phyloP scores from a whole-genome alignment of 2,113 vertebrate genomes.

The Eptesicus fuscus region DNA sequence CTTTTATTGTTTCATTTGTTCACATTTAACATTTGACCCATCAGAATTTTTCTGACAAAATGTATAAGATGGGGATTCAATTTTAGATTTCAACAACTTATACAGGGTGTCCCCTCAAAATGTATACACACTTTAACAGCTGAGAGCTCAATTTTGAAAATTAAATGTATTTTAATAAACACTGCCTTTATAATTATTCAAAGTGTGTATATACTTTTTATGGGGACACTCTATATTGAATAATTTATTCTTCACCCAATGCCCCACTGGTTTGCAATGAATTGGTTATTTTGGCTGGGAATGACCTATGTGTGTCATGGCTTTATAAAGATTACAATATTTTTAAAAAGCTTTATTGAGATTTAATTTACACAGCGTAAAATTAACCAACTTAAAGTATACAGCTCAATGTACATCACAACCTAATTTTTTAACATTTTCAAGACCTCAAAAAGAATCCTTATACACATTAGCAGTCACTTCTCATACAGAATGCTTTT shows the following conservation, averaged over 20 bases:
- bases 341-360: constrained; percentile 17
- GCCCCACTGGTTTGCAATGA: not conserved
- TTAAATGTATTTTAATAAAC: too few relatives aligned
- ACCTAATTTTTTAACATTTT: constrained; percentile 30
- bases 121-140: too few relatives aligned
- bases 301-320: not conserved
- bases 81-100: not conserved
- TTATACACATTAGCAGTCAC: not conserved
- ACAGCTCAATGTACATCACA: not conserved
- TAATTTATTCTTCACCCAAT: not conserved
- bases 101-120: too few relatives aligned
- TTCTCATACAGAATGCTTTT: not conserved
- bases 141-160: too few relatives aligned
- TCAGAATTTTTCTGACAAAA: not conserved
- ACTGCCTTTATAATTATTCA: too few relatives aligned
- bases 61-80: not conserved
- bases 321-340: constrained; percentile 15
- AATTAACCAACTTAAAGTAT: not conserved
- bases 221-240: not conserved
- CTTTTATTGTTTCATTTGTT: not conserved
- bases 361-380: not conserved
- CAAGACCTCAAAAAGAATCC: not conserved
- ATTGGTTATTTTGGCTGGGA: constrained; percentile 23
- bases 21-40: not conserved
- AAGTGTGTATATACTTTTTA: too few relatives aligned